These are phyloP conservation scores for Plectrocnemia conspersa DNA, from an alignment of 1,140 invertebrate genomes.

Conservation along the genomic window DNA sequence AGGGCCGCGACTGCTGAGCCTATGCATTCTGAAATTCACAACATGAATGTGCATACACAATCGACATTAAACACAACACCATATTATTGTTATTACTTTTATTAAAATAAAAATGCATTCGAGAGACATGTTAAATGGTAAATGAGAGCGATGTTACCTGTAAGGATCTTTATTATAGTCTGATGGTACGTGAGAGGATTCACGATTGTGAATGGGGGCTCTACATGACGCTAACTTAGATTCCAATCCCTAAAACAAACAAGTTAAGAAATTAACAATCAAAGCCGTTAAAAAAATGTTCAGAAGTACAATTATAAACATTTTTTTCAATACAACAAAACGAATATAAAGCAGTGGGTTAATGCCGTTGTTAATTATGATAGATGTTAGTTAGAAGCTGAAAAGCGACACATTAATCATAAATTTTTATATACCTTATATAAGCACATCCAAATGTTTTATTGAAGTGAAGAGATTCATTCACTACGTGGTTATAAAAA, in stretches of 20 bases:
- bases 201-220: slow-evolving; percentile 42
- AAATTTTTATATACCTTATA: too few species aligned
- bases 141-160: slow-evolving; percentile 23
- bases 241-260: slow-evolving; percentile 54
- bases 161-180: slow-evolving; percentile 33
- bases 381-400: too few species aligned
- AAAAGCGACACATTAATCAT: too few species aligned
- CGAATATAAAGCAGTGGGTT: too few species aligned
- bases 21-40: slow-evolving; percentile 26
- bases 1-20: slow-evolving; percentile 29
- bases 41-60: slow-evolving; percentile 2
- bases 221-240: slow-evolving; percentile 54
- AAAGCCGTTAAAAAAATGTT: neutral
- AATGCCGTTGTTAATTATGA: too few species aligned
- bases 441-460: too few species aligned
- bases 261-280: neutral
- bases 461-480: too few species aligned
- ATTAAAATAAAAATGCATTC: neutral
- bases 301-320: neutral
- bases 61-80: neutral
- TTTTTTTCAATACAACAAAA: slow-evolving; percentile 1
- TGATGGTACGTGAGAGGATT: slow-evolving; percentile 30
- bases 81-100: neutral
- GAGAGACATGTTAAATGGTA: neutral
- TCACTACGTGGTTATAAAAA: too few species aligned